Conservation (phyloP, 2,113 vertebrate genomes). For the Rhinopithecus roxellana region DNA sequence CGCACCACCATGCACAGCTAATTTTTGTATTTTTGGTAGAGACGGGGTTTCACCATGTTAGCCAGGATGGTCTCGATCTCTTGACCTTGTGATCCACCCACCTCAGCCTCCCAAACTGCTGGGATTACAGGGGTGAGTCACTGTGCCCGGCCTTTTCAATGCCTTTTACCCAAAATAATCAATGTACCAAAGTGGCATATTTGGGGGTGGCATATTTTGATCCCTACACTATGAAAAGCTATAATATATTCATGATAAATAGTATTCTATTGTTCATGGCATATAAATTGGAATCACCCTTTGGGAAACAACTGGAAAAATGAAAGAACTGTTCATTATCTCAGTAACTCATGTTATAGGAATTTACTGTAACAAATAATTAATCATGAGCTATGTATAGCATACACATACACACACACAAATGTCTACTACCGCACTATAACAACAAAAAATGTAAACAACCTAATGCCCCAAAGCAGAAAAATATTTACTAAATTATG, state of each 20-base stretch:
- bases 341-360: not conserved
- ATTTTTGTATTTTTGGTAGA: too few species aligned
- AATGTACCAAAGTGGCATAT: not conserved
- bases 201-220: not conserved
- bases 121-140: too few species aligned
- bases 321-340: conserved; percentile 31
- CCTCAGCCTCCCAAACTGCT: too few species aligned
- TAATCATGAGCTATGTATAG: not conserved
- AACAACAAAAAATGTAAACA: conserved; percentile 32
- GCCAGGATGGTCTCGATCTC: too few species aligned
- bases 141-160: not conserved
- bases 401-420: not conserved
- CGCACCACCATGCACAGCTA: too few species aligned
- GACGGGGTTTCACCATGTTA: too few species aligned
- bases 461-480: not conserved
- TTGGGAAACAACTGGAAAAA: conserved; percentile 30
- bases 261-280: not conserved
- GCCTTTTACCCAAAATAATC: not conserved
- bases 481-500: not conserved
- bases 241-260: not conserved
- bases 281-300: not conserved
- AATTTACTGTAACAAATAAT: conserved; percentile 10
- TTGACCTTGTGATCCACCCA: too few species aligned
- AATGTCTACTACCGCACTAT: not conserved
- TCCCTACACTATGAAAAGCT: not conserved